Base-by-base conservation (phyloP, 2,797 vertebrate genomes). In the Centropyge bicolor region DNA sequence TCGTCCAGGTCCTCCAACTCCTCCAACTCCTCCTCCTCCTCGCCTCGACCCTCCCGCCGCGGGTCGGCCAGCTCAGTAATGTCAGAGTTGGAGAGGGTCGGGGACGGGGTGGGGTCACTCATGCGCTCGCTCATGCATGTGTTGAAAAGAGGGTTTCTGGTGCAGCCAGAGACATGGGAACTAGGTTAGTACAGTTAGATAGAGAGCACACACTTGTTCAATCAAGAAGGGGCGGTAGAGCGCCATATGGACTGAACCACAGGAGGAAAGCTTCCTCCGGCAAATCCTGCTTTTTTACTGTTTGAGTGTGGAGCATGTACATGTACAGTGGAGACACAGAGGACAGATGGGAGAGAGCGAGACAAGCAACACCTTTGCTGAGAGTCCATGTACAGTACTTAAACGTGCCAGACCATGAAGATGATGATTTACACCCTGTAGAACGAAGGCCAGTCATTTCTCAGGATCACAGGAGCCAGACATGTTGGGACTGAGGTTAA, bases 101-200 rank as follows among this genome's bases (percentile, higher is more conserved):
- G 97, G 96, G 98, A 99, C 90, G 98, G 97, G 95, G 97, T 98
- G 93, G 97, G 97, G 96, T 98, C 97, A 95, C 97, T 98, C 96
- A 97, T 97, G 97, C 97, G 97, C 95, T 98, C 96, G 94, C 97
- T 99, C 98, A 99, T 98, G 97, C 98, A 99, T 94, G 97, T 96
- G 96, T 97, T 97, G 96, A 99, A 99, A 97, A 99, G 96, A 94
- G 97, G 97, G 96, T 97, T 97, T 97, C 98, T 99, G 97, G 95
- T 96, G 95, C 96, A 97, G 96, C 97, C 98, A 97, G 96, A 97
- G 96, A 97, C 94, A 98, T 93, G 96, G 96, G 96, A 97, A 96
- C 96, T 95, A 94, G 95, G 96, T 98, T 97, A 98, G 98, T 97
- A 95, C 94, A 94, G 96, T 88, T 55, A 95, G 95, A 97, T 92